Evolutionary conservation across 1,140 invertebrate genomes (phyloP), one percentile per base, ranked within the genome.

Genomic region (Hesperophylax magnus): DNA sequence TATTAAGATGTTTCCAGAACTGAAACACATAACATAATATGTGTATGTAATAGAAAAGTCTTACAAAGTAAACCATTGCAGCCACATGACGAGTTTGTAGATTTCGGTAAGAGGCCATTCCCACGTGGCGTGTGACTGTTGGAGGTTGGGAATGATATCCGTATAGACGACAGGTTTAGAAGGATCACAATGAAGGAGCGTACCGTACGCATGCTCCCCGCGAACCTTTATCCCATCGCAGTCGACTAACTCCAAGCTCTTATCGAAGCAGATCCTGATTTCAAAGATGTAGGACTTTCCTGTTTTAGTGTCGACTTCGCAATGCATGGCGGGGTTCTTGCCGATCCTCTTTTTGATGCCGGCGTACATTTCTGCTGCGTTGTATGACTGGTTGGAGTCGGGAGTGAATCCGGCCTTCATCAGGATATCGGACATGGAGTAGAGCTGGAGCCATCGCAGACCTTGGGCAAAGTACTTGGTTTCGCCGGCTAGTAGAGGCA

Each of bases 381-480:
- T 87, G 81, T 94, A 94, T 22, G 86, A 86, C 27, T 90, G 86
- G n/a, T 90, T 89, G 47, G 89, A 86, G 58, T 88, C 88, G 1
- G 95, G 94, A 17, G 90, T 77, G 60, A 96, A 94, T 24, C 89
- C 89, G 0, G 87, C 87, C 61, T 90, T 88, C 2, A 85, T 84
- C 3, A 96, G 87, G 18, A 95, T 89, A 54, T 91, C 84, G 20
- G 90, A 90, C 91, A 96, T 93, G 22, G 93, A 91, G 83, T 92
- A 96, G 22, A 91, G 84, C 14, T 92, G 85, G 0, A 93, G 86
- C 89, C 93, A 93, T 15, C 91, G 85, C 2, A 97, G 85, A 0
- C 94, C 95, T 81, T 92, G 88, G 1, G 87, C 85, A 82, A 97
- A 97, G 86, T 96, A 97, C 85, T 95, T 95, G 0, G 91, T 85